Evolutionary conservation across 2,113 vertebrate genomes (phyloP).

Genomic region (Pseudorectes ferrugineus): DNA sequence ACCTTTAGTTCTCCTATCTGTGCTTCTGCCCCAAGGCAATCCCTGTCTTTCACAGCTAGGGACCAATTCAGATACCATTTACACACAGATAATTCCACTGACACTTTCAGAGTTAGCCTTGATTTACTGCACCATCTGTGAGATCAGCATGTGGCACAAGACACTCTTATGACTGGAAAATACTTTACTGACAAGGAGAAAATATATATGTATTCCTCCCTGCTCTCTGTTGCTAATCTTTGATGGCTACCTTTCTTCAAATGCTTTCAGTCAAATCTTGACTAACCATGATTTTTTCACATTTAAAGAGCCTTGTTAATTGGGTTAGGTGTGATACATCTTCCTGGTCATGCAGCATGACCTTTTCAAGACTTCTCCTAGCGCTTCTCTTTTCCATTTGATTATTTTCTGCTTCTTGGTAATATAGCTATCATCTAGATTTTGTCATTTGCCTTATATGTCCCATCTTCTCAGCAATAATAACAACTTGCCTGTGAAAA

Average conservation of each 20-base stretch:
- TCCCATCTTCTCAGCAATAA: not conserved
- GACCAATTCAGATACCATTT: not conserved
- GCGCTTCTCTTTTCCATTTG: not conserved
- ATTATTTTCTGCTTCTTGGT: not conserved
- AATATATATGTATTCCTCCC: not conserved
- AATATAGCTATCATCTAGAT: not conserved
- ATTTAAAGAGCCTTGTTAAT: not conserved
- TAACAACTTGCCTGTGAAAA: not conserved
- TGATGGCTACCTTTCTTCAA: not conserved
- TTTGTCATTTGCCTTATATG: not conserved
- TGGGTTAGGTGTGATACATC: not conserved
- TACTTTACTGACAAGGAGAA: slow-evolving; percentile 22
- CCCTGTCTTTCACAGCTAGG: slow-evolving; percentile 20
- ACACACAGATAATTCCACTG: slow-evolving; percentile 12
- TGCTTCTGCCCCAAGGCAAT: not conserved
- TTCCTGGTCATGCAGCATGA: not conserved
- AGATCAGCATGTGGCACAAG: slow-evolving; percentile 23
- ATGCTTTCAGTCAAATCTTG: not conserved
- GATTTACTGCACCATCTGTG: slow-evolving; percentile 48
- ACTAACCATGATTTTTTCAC: not conserved
- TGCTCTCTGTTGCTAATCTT: not conserved
- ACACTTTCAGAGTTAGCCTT: slow-evolving; percentile 37
- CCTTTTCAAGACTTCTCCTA: not conserved
- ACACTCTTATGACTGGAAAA: slow-evolving; percentile 41
- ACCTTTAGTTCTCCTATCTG: not conserved